A percentile compares a stretch with the other conserved stretches of the same genome.
These are phyloP conservation scores for Nomada fucata DNA, from an alignment of 2,888 invertebrate genomes.

Conservation along the genomic window DNA sequence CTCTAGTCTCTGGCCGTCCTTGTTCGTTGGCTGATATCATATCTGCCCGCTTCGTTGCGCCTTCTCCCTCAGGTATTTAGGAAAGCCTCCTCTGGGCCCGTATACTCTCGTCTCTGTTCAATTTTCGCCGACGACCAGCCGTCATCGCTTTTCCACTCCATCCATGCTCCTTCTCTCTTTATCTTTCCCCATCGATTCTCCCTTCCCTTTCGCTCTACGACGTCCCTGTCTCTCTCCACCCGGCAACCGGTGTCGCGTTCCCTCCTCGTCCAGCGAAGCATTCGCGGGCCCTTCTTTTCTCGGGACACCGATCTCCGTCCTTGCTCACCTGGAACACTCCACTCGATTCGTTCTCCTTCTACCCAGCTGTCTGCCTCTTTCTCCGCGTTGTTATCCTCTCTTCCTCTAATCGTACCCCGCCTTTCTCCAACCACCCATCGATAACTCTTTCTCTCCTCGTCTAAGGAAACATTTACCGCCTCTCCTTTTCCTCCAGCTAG, in stretches of 20 bases:
- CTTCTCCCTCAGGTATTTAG: conserved; percentile 23
- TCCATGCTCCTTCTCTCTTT: neutral
- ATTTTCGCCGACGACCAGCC: conserved; percentile 30
- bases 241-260: conserved; percentile 26
- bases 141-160: conserved; percentile 33
- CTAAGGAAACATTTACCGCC: conserved; percentile 51
- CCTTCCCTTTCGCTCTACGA: conserved; percentile 20
- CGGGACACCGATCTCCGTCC: neutral
- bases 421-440: conserved; percentile 35
- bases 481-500: conserved; percentile 34
- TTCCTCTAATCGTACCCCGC: neutral
- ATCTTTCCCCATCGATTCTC: neutral
- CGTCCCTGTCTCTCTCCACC: conserved; percentile 8
- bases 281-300: conserved; percentile 18
- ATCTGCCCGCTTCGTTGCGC: neutral
- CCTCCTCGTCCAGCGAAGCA: conserved; percentile 38
- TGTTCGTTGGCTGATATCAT: neutral
- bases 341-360: neutral
- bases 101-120: conserved; percentile 34
- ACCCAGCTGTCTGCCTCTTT: conserved; percentile 32
- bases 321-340: neutral
- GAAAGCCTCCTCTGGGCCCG: conserved; percentile 28
- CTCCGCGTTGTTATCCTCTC: conserved; percentile 16
- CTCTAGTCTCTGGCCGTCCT: neutral
- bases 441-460: conserved; percentile 55